phyloP scores from a whole-genome alignment of 2,113 vertebrate species.

The Tichodroma muraria region DNA sequence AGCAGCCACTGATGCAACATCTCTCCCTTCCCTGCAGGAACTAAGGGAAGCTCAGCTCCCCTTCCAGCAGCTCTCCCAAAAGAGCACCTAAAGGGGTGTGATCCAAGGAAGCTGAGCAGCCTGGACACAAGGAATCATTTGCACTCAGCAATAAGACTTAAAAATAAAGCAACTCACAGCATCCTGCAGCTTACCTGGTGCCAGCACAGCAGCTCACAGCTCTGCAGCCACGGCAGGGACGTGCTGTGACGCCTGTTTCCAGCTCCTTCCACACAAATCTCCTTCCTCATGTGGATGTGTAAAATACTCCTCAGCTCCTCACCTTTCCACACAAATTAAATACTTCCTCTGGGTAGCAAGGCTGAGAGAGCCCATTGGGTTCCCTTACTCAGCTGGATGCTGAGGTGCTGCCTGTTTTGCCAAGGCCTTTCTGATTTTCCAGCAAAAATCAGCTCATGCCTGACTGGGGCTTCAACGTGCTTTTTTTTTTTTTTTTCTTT shows the following conservation, averaged over 20 bases:
- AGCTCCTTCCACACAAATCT: not conserved
- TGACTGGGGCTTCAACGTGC: not conserved
- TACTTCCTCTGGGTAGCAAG: not conserved
- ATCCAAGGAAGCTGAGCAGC: not conserved
- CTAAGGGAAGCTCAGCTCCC: not conserved
- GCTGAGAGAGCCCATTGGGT: not conserved
- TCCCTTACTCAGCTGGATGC: not conserved
- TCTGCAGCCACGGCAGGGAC: not conserved
- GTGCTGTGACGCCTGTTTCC: accelerated
- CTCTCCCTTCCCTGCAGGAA: not conserved
- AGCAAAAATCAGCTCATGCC: not conserved
- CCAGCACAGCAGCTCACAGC: not conserved
- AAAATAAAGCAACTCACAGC: conserved; percentile 28
- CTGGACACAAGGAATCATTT: not conserved
- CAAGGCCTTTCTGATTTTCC: not conserved
- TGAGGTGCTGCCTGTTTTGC: not conserved
- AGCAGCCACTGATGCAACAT: not conserved
- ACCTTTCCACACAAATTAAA: not conserved
- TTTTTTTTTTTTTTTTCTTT: not conserved
- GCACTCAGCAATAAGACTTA: not conserved
- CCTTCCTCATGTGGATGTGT: not conserved
- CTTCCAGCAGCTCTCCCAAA: not conserved
- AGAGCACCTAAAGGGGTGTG: accelerated
- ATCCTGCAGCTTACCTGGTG: not conserved
- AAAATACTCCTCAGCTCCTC: not conserved